Base-by-base conservation (phyloP, 1,140 invertebrate genomes). In the Euura saliciscinereae region DNA sequence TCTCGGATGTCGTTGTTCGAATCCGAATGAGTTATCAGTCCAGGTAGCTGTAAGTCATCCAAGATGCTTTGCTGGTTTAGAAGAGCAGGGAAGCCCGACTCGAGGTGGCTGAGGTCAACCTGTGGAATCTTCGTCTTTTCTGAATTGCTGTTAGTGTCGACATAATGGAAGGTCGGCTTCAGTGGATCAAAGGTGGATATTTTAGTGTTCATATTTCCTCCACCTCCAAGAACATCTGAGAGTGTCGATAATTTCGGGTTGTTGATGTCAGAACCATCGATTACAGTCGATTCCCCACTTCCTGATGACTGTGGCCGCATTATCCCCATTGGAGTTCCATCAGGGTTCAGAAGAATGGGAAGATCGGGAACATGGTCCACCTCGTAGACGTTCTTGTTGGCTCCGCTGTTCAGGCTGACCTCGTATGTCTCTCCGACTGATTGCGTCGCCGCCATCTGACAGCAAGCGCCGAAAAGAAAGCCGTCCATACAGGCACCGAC, bases 401-500 rank as follows among this genome's bases (percentile, higher is more conserved):
- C 71, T 28, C 77, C 72, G 3, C 70, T 42, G 7, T 13, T 44
- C 2, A 75, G 69, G 0, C 66, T 46, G 4, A 80, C 75, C 4
- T 81, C 76, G 2, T 65, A 42, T 1, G 59, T 65, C 0, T 74
- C 66, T 42, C 44, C 46, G 51, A 79, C 80, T 5, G 66, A 10
- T 67, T 28, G 73, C 0, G 82, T 78, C 73, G 80, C 82, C 8
- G 91, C 91, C 10, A 94, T 83, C 79, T 93, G 92, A 78, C 96
- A 98, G 83, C 96, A 98, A 4, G 95, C 94, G 5, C 96, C 96
- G 79, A 97, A 97, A 4, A 97, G 89, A 80, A 97, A 96, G 2
- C 94, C 95, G 82, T 97, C 95, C 91, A 97, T 95, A 78, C 96
- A 98, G 4, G 96, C 92, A 0, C 95, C 95, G 0, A 97, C 93